Percentiles rank a stretch among this genome's conserved stretches.
These are phyloP conservation scores for Cybosia mesomella DNA, from an alignment of 2,888 invertebrate genomes.

Conservation along the genomic window DNA sequence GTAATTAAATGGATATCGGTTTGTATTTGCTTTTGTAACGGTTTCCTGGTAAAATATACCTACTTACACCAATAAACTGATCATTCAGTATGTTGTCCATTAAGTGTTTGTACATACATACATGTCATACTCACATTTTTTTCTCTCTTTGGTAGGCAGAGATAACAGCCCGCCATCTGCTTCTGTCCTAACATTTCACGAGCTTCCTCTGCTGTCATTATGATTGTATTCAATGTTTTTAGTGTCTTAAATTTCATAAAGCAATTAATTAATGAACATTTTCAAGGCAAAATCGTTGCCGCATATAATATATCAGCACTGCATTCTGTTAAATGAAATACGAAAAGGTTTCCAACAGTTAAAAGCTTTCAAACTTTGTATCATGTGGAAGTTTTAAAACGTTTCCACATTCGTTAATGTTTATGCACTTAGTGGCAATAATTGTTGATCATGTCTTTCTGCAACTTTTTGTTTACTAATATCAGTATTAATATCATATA, in stretches of 20 bases:
- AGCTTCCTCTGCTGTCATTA: too few relatives aligned
- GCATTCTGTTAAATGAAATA: slow-evolving; percentile 37
- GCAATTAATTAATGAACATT: neutral
- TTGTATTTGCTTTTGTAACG: neutral
- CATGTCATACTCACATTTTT: neutral
- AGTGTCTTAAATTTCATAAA: neutral
- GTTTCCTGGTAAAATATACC: neutral
- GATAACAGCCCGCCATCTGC: too few relatives aligned
- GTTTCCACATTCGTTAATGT: slow-evolving; percentile 39
- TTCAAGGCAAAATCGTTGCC: slow-evolving; percentile 27
- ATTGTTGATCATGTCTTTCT: slow-evolving; percentile 6
- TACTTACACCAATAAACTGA: neutral
- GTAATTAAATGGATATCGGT: slow-evolving; percentile 4
- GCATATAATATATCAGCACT: slow-evolving; percentile 25
- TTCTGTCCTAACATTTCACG: too few relatives aligned
- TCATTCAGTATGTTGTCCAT: neutral
- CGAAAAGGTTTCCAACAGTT: slow-evolving; percentile 37
- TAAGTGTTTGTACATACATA: neutral
- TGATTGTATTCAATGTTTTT: too few relatives aligned
- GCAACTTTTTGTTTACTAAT: slow-evolving; percentile 27
- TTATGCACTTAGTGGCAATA: slow-evolving; percentile 28
- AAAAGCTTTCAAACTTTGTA: slow-evolving; percentile 44
- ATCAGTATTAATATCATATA: too few relatives aligned
- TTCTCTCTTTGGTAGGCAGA: neutral
- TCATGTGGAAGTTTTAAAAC: slow-evolving; percentile 39